Percentiles rank a stretch among this genome's conserved stretches.
Conservation (phyloP, 2,113 vertebrate genomes). For the Grammatotria lemairii region DNA sequence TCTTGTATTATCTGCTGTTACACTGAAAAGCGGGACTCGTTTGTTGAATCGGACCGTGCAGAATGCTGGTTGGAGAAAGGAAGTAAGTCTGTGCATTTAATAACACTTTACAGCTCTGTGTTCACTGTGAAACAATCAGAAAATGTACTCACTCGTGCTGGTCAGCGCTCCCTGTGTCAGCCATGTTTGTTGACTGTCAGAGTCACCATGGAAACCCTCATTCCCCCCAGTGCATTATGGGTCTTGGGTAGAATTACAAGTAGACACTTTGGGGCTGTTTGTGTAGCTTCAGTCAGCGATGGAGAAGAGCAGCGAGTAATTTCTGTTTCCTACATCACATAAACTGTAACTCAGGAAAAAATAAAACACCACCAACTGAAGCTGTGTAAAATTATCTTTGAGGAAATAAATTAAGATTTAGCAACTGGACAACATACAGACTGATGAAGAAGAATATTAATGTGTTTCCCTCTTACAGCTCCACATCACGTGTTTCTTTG, state of each 20-base stretch:
- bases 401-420: not conserved
- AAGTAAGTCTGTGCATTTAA: fast-evolving
- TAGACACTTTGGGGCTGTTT: not conserved
- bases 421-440: not conserved
- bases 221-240: constrained; percentile 14
- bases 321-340: not conserved
- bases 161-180: not conserved
- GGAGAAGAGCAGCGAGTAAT: not conserved
- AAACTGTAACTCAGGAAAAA: not conserved
- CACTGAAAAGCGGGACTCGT: not conserved
- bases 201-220: constrained; percentile 17
- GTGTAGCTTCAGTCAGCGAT: not conserved
- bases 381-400: fast-evolving
- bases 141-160: constrained; percentile 14
- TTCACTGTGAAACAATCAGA: not conserved
- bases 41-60: not conserved
- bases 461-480: not conserved
- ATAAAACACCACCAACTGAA: not conserved
- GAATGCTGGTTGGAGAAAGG: not conserved
- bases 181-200: not conserved
- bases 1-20: not conserved
- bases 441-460: not conserved
- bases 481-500: not conserved
- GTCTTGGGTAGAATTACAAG: constrained; percentile 6
- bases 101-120: not conserved